phyloP scores from a whole-genome alignment of 2,888 invertebrate species.

The Galerucella calmariensis region DNA sequence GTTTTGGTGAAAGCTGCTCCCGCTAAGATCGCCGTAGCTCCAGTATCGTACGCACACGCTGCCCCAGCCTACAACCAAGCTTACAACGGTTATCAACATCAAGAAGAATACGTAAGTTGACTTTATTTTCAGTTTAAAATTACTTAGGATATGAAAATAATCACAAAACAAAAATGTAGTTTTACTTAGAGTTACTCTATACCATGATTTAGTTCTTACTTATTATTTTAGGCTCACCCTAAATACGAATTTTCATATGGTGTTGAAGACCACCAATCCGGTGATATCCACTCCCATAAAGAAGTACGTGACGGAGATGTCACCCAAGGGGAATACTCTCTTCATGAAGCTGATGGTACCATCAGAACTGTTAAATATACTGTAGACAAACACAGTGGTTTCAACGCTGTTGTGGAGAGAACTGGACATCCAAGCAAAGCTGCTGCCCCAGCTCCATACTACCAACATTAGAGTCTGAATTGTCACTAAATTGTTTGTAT shows the following conservation, averaged over 20 bases:
- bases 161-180: too few species aligned
- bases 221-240: slow-evolving; percentile 62
- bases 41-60: slow-evolving; percentile 35
- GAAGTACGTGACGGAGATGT: slow-evolving; percentile 69
- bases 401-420: slow-evolving; percentile 59
- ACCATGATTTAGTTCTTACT: too few species aligned
- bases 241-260: slow-evolving; percentile 71
- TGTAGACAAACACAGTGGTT: slow-evolving; percentile 70
- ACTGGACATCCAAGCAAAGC: slow-evolving; percentile 64
- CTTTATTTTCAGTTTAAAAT: background rate
- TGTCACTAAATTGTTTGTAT: slow-evolving; percentile 13
- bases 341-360: slow-evolving; percentile 70
- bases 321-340: slow-evolving; percentile 69
- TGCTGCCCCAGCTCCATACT: slow-evolving; percentile 29
- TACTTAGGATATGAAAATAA: too few species aligned
- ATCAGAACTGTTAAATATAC: slow-evolving; percentile 69
- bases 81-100: slow-evolving; percentile 36
- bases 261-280: slow-evolving; percentile 69
- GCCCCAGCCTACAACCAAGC: slow-evolving; percentile 34
- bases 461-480: slow-evolving; percentile 32
- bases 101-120: slow-evolving; percentile 45
- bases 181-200: too few species aligned
- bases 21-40: slow-evolving; percentile 33
- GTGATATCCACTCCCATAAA: slow-evolving; percentile 69
- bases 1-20: slow-evolving; percentile 10